Evolutionary conservation across 2,888 invertebrate genomes (phyloP).

Genomic region (Netelia fuscicornis): DNA sequence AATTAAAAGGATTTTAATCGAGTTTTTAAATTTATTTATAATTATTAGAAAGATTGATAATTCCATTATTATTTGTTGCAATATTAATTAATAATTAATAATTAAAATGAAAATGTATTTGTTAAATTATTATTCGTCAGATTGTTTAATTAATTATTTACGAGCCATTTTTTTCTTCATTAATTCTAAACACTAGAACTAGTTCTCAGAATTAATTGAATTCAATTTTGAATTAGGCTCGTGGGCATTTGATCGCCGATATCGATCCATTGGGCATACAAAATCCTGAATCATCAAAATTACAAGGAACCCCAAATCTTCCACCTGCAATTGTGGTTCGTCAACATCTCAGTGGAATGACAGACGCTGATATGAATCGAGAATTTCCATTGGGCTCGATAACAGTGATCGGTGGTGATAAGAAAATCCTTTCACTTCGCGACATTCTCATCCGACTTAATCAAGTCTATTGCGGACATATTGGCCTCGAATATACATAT

Average conservation of each 20-base stretch:
- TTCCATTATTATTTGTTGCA: too few species aligned
- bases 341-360: slow-evolving; percentile 76
- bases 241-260: slow-evolving; percentile 93
- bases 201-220: background rate
- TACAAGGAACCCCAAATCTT: slow-evolving; percentile 75
- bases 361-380: slow-evolving; percentile 75
- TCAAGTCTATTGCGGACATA: slow-evolving; percentile 79
- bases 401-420: slow-evolving; percentile 78
- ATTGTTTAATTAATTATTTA: background rate
- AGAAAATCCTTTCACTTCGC: slow-evolving; percentile 73
- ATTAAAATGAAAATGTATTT: too few species aligned
- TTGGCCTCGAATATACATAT: slow-evolving; percentile 80
- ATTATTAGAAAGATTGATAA: too few species aligned
- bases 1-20: background rate
- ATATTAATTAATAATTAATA: too few species aligned
- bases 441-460: slow-evolving; percentile 80
- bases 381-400: slow-evolving; percentile 76
- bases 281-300: slow-evolving; percentile 76
- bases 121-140: too few species aligned
- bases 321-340: slow-evolving; percentile 78
- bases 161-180: background rate
- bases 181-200: background rate
- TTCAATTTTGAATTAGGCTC: slow-evolving; percentile 86
- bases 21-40: too few species aligned
- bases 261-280: slow-evolving; percentile 92